A percentile compares a stretch with the other conserved stretches of the same genome.
phyloP scores from a whole-genome alignment of 2,113 vertebrate species.

The Melanerpes formicivorus region DNA sequence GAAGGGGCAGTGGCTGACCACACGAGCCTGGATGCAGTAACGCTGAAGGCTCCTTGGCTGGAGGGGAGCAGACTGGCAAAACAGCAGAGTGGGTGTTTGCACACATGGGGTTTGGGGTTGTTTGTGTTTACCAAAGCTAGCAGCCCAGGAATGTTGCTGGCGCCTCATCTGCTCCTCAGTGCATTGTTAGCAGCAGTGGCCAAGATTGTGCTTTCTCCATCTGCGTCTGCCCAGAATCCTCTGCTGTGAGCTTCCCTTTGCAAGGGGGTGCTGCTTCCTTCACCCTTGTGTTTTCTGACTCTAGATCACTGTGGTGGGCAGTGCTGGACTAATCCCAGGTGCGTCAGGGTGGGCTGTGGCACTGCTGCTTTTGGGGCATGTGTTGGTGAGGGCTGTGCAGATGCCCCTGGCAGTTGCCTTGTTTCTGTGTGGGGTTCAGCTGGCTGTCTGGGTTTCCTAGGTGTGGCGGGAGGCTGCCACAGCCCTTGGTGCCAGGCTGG shows the following conservation, averaged over 20 bases:
- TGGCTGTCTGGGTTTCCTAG: background rate
- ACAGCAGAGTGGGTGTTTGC: background rate
- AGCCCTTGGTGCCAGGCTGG: background rate
- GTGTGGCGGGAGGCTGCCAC: background rate
- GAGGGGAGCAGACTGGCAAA: background rate
- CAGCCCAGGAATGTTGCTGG: background rate
- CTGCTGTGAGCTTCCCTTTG: accelerated
- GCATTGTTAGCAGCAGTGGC: background rate
- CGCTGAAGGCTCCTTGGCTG: background rate
- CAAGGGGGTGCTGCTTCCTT: accelerated
- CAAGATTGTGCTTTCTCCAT: background rate
- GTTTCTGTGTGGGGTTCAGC: accelerated
- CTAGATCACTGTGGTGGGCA: accelerated
- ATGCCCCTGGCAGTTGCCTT: background rate
- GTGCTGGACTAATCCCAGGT: accelerated
- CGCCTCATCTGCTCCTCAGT: background rate
- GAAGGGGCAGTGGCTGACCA: background rate
- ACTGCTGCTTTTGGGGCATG: accelerated
- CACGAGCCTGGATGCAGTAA: accelerated
- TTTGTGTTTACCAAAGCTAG: background rate
- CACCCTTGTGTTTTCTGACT: background rate
- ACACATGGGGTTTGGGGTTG: background rate
- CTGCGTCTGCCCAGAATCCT: background rate
- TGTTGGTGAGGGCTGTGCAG: background rate
- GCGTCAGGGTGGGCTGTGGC: background rate